Base-by-base conservation (phyloP, 1,140 invertebrate species). In the Solen grandis region DNA sequence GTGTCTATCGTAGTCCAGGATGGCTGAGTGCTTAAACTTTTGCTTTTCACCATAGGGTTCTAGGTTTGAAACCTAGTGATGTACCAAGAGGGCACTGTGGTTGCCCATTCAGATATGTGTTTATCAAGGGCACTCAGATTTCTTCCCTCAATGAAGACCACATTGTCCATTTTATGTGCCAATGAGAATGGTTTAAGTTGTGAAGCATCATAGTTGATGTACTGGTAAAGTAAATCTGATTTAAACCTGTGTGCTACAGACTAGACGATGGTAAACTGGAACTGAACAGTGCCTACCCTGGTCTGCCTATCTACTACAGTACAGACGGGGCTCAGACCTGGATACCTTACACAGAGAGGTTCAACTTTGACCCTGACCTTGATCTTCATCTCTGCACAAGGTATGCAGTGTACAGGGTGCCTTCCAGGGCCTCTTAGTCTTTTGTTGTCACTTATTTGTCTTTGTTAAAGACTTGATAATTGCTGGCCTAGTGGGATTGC, bases 291-390 rank as follows among this genome's bases (percentile, higher is more conserved):
- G 85, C 83, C 36, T 88, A 88, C 63, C 86, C 87, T 27, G 87
- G 88, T 14, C 79, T 86, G 14, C 85, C 87, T 13, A 27, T 88
- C 2, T 83, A 68, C 52, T 88, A 87, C 69, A 88, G 87, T 68
- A 46, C 81, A 38, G 86, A 89, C 73, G 50, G 59, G 19, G 85
- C 86, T 16, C 25, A 66, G 5, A 74, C 82, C 16, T 89, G 88
- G 88, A 36, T 35, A 19, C 35, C 35, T 19, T 87, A 86, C 57
- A 63, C 59, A 52, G 52, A 81, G 13, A 79, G 79, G 10, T 81
- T 87, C 35, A 82, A 86, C 31, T 63, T 83, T 10, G 52, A 79
- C 10, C 33, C n/a, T 13, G 60, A 76, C 19, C 38, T 31, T 25
- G 65, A 72, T 29, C 52, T 84, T 16, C 50, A 59, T 16, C 41